These are phyloP conservation scores for Conus betulinus DNA, from an alignment of 1,140 invertebrate genomes.

Conservation along the genomic window DNA sequence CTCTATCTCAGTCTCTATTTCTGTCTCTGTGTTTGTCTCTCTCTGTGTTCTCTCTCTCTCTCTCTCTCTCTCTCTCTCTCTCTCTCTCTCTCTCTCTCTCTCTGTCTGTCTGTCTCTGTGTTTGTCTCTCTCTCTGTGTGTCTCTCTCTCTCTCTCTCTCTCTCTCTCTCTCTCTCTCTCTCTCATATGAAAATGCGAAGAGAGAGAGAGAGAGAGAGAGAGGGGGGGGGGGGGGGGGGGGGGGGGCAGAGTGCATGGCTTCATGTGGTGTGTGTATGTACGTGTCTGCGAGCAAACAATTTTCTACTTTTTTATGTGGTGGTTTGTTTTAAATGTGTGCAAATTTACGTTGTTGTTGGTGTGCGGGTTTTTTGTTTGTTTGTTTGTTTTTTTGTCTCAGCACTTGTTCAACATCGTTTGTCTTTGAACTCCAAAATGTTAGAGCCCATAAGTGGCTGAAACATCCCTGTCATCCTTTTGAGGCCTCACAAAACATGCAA, in stretches of 20 bases:
- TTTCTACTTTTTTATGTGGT: no score
- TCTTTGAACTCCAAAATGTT: no score
- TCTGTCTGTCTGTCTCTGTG: not conserved
- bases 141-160: constrained; percentile 2
- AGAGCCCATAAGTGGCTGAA: no score
- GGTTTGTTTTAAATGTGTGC: no score
- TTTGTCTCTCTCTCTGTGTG: not conserved
- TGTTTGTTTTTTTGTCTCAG: no score
- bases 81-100: not conserved
- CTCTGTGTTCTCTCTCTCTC: not conserved
- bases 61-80: not conserved
- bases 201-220: not conserved
- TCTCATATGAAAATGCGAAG: not conserved
- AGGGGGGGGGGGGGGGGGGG: no score
- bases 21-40: not conserved
- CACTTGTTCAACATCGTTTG: no score
- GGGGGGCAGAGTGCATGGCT: not conserved
- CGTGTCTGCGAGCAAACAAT: not conserved
- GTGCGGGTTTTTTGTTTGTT: no score
- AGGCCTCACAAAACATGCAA: no score
- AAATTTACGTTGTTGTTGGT: no score
- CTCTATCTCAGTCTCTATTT: constrained; percentile 9
- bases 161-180: not conserved
- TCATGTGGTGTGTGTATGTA: not conserved
- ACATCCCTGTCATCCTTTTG: no score